These are phyloP conservation scores for Dendrophyllia cribrosa DNA, from an alignment of 64 coral and sea anemone genomes.

Conservation along the genomic window DNA sequence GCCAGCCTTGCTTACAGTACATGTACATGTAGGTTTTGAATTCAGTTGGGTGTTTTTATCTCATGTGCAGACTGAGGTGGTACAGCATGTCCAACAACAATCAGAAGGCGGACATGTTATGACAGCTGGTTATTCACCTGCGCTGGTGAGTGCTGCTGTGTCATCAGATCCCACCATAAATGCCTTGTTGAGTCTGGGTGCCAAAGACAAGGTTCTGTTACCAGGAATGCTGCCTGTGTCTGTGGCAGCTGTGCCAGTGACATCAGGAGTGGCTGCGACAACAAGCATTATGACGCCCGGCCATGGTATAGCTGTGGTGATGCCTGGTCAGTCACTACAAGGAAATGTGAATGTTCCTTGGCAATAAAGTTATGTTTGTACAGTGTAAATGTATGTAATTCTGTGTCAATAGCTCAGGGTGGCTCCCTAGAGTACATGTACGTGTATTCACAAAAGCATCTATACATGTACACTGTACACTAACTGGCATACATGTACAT, in stretches of 20 bases:
- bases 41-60: not conserved
- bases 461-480: too few relatives aligned
- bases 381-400: not conserved
- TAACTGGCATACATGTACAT: too few relatives aligned
- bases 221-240: conserved; percentile 64
- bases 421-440: too few relatives aligned
- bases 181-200: conserved; percentile 89
- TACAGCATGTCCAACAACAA: conserved; percentile 47
- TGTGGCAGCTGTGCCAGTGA: conserved; percentile 72
- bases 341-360: conserved; percentile 71
- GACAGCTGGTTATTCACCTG: conserved; percentile 1
- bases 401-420: not conserved
- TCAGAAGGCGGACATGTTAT: conserved; percentile 30
- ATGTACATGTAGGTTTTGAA: too few relatives aligned
- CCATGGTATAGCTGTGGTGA: conserved; percentile 82
- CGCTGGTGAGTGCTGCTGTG: conserved; percentile 56
- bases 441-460: too few relatives aligned
- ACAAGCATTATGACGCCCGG: conserved; percentile 34
- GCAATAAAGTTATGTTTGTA: not conserved
- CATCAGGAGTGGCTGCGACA: conserved; percentile 58
- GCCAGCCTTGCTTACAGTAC: too few relatives aligned
- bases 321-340: conserved; percentile 76
- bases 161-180: conserved; percentile 94
- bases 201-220: conserved; percentile 82
- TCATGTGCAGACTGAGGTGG: conserved; percentile 50